Conservation (phyloP, 64 coral and sea anemone species). For the Dendronephthya gigantea region DNA sequence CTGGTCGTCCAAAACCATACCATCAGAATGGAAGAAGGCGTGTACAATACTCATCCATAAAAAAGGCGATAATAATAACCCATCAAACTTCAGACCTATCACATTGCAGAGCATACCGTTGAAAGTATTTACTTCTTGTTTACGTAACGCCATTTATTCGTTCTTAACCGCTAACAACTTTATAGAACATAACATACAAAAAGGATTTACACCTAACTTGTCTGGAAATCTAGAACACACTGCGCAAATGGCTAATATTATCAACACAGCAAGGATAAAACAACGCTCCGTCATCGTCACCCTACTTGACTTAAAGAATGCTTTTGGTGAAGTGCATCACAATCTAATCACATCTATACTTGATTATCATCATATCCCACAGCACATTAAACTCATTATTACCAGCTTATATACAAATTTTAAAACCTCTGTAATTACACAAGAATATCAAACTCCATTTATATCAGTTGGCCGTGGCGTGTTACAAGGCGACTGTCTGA, state of each 20-base stretch:
- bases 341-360: not conserved
- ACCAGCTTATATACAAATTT: no score
- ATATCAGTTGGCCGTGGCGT: no score
- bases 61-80: no score
- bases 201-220: not conserved
- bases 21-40: no score
- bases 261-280: not conserved
- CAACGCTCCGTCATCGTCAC: not conserved
- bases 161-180: not conserved
- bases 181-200: not conserved
- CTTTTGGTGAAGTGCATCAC: conserved; percentile 2
- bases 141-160: not conserved
- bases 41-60: no score
- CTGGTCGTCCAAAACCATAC: no score
- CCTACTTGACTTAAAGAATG: not conserved
- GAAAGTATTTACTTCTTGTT: not conserved
- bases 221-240: not conserved
- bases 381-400: not conserved
- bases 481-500: no score
- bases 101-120: not conserved
- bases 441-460: no score
- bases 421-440: no score
- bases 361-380: not conserved
- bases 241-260: not conserved
- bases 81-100: no score